These are phyloP conservation scores for Drosophila diplacantha DNA, from an alignment of 2,888 invertebrate genomes.

Conservation along the genomic window DNA sequence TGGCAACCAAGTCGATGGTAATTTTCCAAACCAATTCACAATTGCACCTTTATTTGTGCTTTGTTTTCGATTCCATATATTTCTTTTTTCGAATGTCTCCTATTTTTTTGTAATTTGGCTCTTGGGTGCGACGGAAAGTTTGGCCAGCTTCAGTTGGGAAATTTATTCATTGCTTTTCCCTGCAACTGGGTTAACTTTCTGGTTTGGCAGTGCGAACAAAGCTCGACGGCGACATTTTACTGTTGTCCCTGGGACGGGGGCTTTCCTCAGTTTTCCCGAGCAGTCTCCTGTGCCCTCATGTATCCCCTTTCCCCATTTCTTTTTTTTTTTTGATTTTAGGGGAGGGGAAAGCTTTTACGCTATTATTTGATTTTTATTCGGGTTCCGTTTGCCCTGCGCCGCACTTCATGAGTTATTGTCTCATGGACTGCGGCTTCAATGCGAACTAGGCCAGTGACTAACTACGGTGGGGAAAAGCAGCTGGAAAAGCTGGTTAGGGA, in stretches of 20 bases:
- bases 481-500: neutral
- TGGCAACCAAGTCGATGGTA: neutral
- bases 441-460: slow-evolving; percentile 59
- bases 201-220: slow-evolving; percentile 28
- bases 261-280: neutral
- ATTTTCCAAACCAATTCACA: too few species aligned
- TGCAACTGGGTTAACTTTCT: slow-evolving; percentile 58
- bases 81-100: neutral
- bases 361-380: slow-evolving; percentile 71
- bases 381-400: slow-evolving; percentile 32
- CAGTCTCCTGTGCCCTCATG: neutral
- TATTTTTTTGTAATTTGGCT: slow-evolving; percentile 15
- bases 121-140: slow-evolving; percentile 44
- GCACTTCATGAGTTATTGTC: slow-evolving; percentile 62
- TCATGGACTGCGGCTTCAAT: slow-evolving; percentile 59
- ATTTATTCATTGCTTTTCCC: slow-evolving; percentile 66
- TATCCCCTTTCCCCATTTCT: neutral
- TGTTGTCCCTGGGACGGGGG: slow-evolving; percentile 18
- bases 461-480: slow-evolving; percentile 1
- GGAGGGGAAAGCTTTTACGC: slow-evolving; percentile 34
- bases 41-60: slow-evolving; percentile 2
- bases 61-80: neutral
- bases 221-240: slow-evolving; percentile 46
- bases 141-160: slow-evolving; percentile 41
- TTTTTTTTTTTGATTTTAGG: neutral